Evolutionary conservation across 1,140 invertebrate species (phyloP).

Genomic region (Arctopsyche grandis): DNA sequence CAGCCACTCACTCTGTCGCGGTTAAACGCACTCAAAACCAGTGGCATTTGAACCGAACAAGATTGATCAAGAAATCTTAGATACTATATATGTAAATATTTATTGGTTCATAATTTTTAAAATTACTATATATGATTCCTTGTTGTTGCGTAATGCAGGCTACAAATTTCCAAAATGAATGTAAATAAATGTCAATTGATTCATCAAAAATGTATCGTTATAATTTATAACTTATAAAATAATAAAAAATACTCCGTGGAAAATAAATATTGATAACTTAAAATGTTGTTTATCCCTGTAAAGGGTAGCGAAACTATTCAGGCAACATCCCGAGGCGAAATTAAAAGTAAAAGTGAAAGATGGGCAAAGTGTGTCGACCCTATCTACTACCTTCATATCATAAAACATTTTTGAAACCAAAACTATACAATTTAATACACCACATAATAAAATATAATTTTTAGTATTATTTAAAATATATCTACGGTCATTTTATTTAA

Average conservation of each 20-base stretch:
- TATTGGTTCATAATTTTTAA: no score
- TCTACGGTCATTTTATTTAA: no score
- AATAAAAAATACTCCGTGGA: no score
- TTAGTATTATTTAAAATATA: no score
- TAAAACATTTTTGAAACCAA: conserved; percentile 41
- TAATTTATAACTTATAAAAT: no score
- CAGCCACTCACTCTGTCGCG: no score
- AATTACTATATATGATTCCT: no score
- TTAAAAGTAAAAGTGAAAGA: conserved; percentile 54
- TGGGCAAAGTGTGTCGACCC: conserved; percentile 47
- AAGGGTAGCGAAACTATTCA: conserved; percentile 29
- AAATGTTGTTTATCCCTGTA: conserved; percentile 21
- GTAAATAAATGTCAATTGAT: no score
- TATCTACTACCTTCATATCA: conserved; percentile 36
- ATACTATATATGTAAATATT: no score
- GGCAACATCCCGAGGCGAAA: conserved; percentile 43
- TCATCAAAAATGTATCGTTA: no score
- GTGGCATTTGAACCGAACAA: neutral
- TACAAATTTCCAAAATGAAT: no score
- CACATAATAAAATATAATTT: neutral
- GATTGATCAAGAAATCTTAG: neutral
- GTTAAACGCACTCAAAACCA: neutral
- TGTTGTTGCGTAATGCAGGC: no score
- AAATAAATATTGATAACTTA: neutral
- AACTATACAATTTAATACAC: neutral